Evolutionary conservation across 2,113 vertebrate species (phyloP).

Genomic region (Rallus limicola): DNA sequence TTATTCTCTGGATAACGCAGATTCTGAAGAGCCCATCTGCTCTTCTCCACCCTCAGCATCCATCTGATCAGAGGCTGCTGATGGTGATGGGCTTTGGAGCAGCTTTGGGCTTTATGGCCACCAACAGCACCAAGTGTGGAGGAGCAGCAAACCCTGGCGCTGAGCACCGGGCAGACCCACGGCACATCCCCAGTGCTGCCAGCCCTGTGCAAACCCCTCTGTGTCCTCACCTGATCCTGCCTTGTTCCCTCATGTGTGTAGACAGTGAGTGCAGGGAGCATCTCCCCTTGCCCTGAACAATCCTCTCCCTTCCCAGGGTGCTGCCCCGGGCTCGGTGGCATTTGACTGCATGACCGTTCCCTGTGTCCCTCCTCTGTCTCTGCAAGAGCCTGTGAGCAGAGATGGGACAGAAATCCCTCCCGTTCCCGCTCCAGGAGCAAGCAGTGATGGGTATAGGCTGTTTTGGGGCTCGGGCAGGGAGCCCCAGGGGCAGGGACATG

Average conservation of each 20-base stretch:
- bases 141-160: not conserved
- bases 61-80: not conserved
- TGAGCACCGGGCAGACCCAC: not conserved
- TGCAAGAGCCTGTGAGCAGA: not conserved
- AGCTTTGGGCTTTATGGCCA: not conserved
- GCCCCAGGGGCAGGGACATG: not conserved
- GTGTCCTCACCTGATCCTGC: not conserved
- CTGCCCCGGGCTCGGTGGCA: not conserved
- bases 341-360: not conserved
- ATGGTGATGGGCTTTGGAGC: not conserved
- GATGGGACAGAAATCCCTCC: not conserved
- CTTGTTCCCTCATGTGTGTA: not conserved
- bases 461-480: not conserved
- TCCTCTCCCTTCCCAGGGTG: not conserved
- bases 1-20: not conserved
- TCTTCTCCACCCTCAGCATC: not conserved
- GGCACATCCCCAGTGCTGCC: not conserved
- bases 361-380: not conserved
- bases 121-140: fast-evolving
- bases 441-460: fast-evolving
- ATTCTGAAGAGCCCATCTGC: not conserved
- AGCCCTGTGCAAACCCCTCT: fast-evolving
- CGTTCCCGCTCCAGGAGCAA: not conserved
- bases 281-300: not conserved
- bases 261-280: fast-evolving